Conservation (phyloP, 1,140 invertebrate genomes). For the Apolygus lucorum region DNA sequence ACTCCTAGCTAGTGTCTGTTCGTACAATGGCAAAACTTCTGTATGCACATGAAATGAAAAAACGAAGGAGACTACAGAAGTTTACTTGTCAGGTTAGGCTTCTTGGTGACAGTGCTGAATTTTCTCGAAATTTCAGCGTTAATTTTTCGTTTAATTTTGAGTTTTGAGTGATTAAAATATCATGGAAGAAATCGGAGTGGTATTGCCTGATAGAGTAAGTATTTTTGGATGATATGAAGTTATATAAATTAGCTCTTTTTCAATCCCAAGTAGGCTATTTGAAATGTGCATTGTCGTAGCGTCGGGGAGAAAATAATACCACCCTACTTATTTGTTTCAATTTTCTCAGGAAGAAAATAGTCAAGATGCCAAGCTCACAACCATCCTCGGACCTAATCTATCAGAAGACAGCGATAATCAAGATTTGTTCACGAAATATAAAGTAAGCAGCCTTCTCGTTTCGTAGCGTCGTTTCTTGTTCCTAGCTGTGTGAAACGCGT, state of each 20-base stretch:
- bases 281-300: background rate
- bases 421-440: conserved; percentile 90
- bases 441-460: conserved; percentile 50
- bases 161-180: too few relatives aligned
- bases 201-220: conserved; percentile 58
- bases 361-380: conserved; percentile 48
- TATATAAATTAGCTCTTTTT: conserved; percentile 8
- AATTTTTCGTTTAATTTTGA: too few relatives aligned
- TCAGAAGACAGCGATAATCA: conserved; percentile 74
- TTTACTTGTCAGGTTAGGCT: too few relatives aligned
- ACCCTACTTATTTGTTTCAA: conserved; percentile 24
- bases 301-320: conserved; percentile 18
- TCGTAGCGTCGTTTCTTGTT: too few relatives aligned
- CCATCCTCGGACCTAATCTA: conserved; percentile 44
- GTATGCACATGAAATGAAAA: too few relatives aligned
- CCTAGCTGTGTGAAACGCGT: too few relatives aligned
- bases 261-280: conserved; percentile 16
- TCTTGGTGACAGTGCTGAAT: too few relatives aligned
- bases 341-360: conserved; percentile 50
- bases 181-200: conserved; percentile 64
- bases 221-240: conserved; percentile 8
- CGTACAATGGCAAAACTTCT: too few relatives aligned
- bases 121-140: too few relatives aligned
- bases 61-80: too few relatives aligned
- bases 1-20: too few relatives aligned